These are phyloP conservation scores for Halichondria panicea DNA, from an alignment of 37 sponge, comb jelly and placozoan genomes.

Conservation along the genomic window DNA sequence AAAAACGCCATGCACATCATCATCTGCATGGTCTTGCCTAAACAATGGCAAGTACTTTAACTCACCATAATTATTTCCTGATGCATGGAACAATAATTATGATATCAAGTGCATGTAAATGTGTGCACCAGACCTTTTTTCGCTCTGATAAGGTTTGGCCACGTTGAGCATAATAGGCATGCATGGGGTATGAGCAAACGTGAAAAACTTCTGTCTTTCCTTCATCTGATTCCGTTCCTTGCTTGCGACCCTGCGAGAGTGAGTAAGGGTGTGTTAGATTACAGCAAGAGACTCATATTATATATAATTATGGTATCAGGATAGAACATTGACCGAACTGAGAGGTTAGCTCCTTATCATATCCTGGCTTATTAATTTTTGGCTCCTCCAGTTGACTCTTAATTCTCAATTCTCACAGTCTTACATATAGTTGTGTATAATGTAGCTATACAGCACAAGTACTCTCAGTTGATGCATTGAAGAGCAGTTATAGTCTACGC, in stretches of 20 bases:
- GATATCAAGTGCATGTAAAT: neutral
- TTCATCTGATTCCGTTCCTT: conserved; percentile 45
- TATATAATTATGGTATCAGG: neutral
- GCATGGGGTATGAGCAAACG: conserved; percentile 5
- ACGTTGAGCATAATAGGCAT: conserved; percentile 24
- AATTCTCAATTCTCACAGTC: conserved; percentile 49
- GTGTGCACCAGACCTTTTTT: neutral
- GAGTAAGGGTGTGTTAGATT: neutral
- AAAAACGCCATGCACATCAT: no score
- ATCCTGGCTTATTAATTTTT: conserved; percentile 35
- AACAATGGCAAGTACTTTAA: neutral
- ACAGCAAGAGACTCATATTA: neutral
- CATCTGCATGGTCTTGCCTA: no score
- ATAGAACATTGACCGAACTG: conserved; percentile 25
- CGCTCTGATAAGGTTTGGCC: conserved; percentile 26
- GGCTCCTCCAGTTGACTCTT: conserved; percentile 31
- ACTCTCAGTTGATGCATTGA: no score
- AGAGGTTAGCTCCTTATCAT: conserved; percentile 31
- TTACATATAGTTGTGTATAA: no score
- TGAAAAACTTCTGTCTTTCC: conserved; percentile 3
- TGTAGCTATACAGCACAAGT: no score
- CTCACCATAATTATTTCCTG: neutral
- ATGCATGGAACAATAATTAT: neutral
- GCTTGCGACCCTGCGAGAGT: conserved; percentile 35
- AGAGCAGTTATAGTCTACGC: no score